A percentile compares a stretch with the other conserved stretches of the same genome.
phyloP scores from a whole-genome alignment of 1,140 invertebrate genomes.

The Phymastichus coffea region DNA sequence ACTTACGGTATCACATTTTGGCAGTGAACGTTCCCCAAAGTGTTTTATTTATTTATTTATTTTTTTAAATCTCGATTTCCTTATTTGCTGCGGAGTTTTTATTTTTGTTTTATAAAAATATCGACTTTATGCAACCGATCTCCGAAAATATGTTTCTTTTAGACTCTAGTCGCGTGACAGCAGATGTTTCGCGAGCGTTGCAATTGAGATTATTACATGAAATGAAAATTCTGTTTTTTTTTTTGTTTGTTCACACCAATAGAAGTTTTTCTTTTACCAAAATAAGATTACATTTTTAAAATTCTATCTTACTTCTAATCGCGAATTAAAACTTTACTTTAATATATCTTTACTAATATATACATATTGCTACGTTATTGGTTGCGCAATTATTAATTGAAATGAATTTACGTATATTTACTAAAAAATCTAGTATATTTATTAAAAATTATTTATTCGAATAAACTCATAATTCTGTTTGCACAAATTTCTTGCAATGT shows the following conservation, averaged over 20 bases:
- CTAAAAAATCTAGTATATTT: too few species aligned
- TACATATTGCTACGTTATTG: too few species aligned
- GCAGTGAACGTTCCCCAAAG: conserved; percentile 48
- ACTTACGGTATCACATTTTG: conserved; percentile 53
- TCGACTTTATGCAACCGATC: too few species aligned
- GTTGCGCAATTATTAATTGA: too few species aligned
- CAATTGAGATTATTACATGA: not conserved
- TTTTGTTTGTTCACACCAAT: not conserved
- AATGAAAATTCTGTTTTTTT: not conserved
- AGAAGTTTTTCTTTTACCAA: not conserved
- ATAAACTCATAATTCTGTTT: too few species aligned
- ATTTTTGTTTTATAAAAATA: conserved; percentile 28
- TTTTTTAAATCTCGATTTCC: conserved; percentile 23
- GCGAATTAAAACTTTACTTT: conserved; percentile 2
- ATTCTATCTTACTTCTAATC: not conserved
- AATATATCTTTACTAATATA: too few species aligned
- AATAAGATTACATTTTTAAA: not conserved
- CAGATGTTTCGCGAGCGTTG: conserved; percentile 2
- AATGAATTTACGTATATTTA: too few species aligned
- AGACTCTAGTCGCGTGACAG: too few species aligned
- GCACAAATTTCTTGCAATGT: too few species aligned
- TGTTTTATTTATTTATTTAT: not conserved
- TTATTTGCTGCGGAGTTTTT: conserved; percentile 8
- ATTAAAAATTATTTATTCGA: too few species aligned
- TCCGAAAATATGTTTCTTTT: too few species aligned